Evolutionary conservation across 2,113 vertebrate species (phyloP).

Genomic region (Pardalotus punctatus): DNA sequence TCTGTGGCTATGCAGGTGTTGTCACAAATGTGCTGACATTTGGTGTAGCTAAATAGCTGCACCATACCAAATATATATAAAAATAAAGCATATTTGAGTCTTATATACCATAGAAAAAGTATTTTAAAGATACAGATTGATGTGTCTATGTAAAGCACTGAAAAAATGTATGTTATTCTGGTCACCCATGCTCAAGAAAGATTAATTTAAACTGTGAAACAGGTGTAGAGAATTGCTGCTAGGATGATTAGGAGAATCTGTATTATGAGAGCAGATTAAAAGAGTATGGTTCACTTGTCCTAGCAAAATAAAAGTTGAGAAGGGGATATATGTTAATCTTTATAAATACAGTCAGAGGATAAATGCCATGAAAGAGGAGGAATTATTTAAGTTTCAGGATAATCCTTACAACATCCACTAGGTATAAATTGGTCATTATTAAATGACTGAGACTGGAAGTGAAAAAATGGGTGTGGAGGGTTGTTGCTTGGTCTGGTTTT

Average conservation of each 20-base stretch:
- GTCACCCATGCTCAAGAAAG: not conserved
- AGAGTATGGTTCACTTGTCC: constrained; percentile 63
- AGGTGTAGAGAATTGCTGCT: constrained; percentile 36
- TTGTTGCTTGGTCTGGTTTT: not conserved
- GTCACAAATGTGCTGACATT: not conserved
- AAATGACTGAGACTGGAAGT: not conserved
- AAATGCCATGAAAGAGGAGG: constrained; percentile 50
- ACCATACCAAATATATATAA: not conserved
- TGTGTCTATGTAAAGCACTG: not conserved
- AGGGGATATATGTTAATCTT: constrained; percentile 64
- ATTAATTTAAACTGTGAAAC: constrained; percentile 41
- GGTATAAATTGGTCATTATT: constrained; percentile 54
- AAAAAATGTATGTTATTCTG: not conserved
- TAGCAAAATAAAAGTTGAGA: constrained; percentile 64
- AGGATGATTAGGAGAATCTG: constrained; percentile 53
- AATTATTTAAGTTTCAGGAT: constrained; percentile 63
- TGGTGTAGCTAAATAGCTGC: not conserved
- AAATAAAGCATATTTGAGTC: not conserved
- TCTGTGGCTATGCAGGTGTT: not conserved
- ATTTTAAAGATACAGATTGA: not conserved
- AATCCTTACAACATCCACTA: constrained; percentile 39
- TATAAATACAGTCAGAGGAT: constrained; percentile 60
- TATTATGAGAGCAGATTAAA: constrained; percentile 63
- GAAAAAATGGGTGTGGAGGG: not conserved
- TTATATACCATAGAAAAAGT: not conserved